These are phyloP conservation scores for Huso huso DNA, from an alignment of 2,797 vertebrate genomes.

Conservation along the genomic window DNA sequence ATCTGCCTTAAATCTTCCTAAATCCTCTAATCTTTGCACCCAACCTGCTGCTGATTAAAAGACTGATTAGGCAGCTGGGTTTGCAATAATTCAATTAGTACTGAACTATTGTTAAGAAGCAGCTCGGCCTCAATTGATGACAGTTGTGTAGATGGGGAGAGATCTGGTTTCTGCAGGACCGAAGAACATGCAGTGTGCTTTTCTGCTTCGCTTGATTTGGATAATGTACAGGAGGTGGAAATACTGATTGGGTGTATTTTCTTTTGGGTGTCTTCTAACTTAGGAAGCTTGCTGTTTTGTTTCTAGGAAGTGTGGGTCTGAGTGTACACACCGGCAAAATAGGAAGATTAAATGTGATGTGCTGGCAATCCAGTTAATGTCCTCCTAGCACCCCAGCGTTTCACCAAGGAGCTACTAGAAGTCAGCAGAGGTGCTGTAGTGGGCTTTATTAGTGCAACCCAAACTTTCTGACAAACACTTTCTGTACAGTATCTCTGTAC, in stretches of 20 bases:
- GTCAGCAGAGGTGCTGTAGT: no score
- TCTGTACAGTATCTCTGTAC: no score
- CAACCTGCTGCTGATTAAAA: constrained; percentile 61
- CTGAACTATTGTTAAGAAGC: constrained; percentile 25
- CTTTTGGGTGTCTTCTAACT: neutral
- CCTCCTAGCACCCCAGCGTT: no score
- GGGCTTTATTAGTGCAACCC: no score
- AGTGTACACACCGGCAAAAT: no score
- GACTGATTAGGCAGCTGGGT: constrained; percentile 54
- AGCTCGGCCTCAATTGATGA: constrained; percentile 43
- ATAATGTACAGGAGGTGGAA: constrained; percentile 29
- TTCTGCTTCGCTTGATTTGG: constrained; percentile 22
- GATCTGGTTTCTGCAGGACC: constrained; percentile 51
- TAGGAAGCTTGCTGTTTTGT: no score
- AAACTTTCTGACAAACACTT: no score
- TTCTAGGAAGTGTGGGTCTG: no score
- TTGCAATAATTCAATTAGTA: constrained; percentile 52
- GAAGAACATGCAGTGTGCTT: constrained; percentile 48
- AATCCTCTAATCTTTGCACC: constrained; percentile 67
- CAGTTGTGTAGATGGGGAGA: neutral
- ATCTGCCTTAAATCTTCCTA: constrained; percentile 60
- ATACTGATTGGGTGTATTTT: constrained; percentile 20
- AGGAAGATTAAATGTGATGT: no score
- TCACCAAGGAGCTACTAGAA: no score
- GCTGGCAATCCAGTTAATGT: no score